Base-by-base conservation (phyloP, 2,888 invertebrate species). In the Drosophila histrio region DNA sequence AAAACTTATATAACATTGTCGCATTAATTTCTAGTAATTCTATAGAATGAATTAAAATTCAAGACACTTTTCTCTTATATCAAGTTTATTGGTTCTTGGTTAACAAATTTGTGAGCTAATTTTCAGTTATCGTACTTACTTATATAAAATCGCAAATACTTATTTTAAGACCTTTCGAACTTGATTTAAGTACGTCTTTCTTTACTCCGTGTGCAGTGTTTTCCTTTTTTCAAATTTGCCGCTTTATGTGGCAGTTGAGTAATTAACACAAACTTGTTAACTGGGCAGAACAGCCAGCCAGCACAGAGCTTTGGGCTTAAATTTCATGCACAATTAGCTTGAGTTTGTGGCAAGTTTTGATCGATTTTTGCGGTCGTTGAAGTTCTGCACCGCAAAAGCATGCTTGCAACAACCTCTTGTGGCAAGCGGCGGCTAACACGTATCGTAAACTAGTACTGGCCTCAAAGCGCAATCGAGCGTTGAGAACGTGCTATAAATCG, bases 261-360 rank as follows among this genome's bases (percentile, higher is more conserved):
- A 73, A 59, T 75, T 61, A 61, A 52, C 71, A 56, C 60, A 61
- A 64, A 43, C 54, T 56, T 65, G 72, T 57, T 70, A 70, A 70
- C 75, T 44, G 49, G 36, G 26, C 39, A 8, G 30, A 24, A 17
- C 17, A 36, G 39, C 13, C 34, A 17, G 24, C 2, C 11, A 30
- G 11, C 3, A 30, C 4, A 46, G 2, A 1, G 39, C 38, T 57
- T 13, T 32, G 15, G 46, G 50, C 57, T 36, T 56, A 22, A 53
- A 64, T 59, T 61, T 69, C 52, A 52, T 63, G 71, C 63, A 21
- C 50, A 64, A 69, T 61, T 64, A 34, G 17, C 41, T 34, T 28
- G 26, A 36, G 19, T 38, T 43, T 58, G 62, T 34, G 62, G 62
- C 50, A 44, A 38, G n/a, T 36, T 39, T 26, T 54, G 44, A 54